These are phyloP conservation scores for Triops longicaudatus DNA, from an alignment of 1,140 invertebrate species.

Conservation along the genomic window DNA sequence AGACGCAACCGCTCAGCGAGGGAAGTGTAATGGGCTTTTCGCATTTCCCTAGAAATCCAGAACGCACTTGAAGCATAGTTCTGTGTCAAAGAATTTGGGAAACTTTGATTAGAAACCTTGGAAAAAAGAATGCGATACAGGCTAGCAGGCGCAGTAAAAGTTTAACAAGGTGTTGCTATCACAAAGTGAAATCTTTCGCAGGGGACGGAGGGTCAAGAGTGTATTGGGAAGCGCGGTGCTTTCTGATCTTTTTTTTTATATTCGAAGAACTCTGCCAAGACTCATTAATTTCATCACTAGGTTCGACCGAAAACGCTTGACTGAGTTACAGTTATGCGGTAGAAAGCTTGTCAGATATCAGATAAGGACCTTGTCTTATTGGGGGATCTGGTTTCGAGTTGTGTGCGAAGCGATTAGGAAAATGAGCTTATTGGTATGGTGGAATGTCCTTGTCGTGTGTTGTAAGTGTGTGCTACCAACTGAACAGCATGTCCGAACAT, in stretches of 20 bases:
- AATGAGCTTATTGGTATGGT: not conserved
- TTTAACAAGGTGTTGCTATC: conserved; percentile 3
- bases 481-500: not conserved
- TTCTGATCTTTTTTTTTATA: not conserved
- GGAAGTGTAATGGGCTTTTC: not conserved
- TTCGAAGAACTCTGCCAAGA: not conserved
- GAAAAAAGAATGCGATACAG: not conserved
- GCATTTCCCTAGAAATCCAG: not conserved
- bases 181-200: not conserved
- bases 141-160: not conserved
- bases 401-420: not conserved
- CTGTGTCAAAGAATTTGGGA: not conserved
- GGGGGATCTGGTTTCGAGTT: not conserved
- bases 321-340: not conserved
- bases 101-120: conserved; percentile 2
- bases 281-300: not conserved
- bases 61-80: not conserved
- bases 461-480: not conserved
- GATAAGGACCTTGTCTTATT: not conserved
- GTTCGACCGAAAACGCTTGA: not conserved
- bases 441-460: not conserved
- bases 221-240: not conserved
- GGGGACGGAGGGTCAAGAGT: not conserved
- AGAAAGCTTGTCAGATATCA: not conserved
- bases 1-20: conserved; percentile 3